A percentile compares a stretch with the other conserved stretches of the same genome.
phyloP scores from a whole-genome alignment of 2,888 invertebrate genomes.

The Gymnocheta viridis region DNA sequence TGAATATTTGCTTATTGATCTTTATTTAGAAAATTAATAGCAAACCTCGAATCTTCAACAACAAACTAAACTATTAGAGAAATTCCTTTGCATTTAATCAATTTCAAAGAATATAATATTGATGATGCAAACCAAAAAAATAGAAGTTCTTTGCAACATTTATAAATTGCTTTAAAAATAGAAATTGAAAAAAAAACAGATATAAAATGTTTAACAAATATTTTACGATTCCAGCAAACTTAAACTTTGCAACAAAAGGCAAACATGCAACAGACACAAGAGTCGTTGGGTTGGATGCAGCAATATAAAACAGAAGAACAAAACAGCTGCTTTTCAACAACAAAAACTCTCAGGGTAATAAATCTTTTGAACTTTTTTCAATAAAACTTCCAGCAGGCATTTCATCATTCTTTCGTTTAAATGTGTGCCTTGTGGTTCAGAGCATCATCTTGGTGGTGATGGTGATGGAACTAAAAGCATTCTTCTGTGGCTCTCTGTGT shows the following conservation, averaged over 20 bases:
- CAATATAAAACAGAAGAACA: slow-evolving; percentile 1
- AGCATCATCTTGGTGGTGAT: background rate
- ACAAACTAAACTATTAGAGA: background rate
- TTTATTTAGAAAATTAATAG: background rate
- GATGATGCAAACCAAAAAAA: background rate
- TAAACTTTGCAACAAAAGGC: slow-evolving; percentile 21
- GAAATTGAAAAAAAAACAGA: slow-evolving; percentile 12
- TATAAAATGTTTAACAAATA: slow-evolving; percentile 18
- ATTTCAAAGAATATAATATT: background rate
- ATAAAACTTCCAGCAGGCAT: slow-evolving; percentile 24
- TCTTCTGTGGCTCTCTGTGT: background rate
- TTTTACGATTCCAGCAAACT: slow-evolving; percentile 8
- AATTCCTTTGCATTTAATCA: slow-evolving; percentile 1
- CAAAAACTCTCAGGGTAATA: slow-evolving; percentile 39
- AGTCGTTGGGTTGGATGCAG: background rate
- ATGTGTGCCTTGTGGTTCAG: background rate
- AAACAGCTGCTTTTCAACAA: slow-evolving; percentile 44
- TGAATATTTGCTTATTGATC: background rate
- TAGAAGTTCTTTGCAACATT: background rate
- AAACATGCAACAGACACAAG: slow-evolving; percentile 10
- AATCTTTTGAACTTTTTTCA: slow-evolving; percentile 33
- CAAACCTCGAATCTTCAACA: background rate
- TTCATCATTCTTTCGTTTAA: slow-evolving; percentile 22
- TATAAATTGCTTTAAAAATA: slow-evolving; percentile 21
- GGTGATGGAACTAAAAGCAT: slow-evolving; percentile 6